A percentile compares a stretch with the other conserved stretches of the same genome.
These are phyloP conservation scores for Ianthella basta DNA, from an alignment of 37 sponge, comb jelly and placozoan species.

Conservation along the genomic window DNA sequence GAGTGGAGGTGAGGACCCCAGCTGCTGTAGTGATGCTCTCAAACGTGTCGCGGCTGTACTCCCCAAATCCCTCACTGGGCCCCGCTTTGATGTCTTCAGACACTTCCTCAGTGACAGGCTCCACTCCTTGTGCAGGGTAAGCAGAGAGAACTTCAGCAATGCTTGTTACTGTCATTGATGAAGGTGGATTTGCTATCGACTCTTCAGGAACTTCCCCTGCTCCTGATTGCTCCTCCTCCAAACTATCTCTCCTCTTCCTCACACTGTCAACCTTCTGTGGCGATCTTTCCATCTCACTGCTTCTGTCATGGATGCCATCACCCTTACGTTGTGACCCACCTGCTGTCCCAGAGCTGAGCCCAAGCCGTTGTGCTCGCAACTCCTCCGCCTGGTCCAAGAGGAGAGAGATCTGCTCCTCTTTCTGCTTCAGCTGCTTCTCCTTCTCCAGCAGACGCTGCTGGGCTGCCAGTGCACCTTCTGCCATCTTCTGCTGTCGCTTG, in stretches of 20 bases:
- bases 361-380: background rate
- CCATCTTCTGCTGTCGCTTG: slow-evolving; percentile 34
- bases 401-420: slow-evolving; percentile 39
- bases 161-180: background rate
- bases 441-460: slow-evolving; percentile 64
- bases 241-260: background rate
- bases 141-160: slow-evolving; percentile 7
- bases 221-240: background rate
- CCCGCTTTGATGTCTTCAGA: background rate
- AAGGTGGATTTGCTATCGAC: too few relatives aligned
- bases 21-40: slow-evolving; percentile 8
- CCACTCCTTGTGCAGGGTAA: background rate
- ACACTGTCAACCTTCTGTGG: background rate
- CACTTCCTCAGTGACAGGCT: background rate
- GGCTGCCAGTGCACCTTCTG: slow-evolving; percentile 51
- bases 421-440: slow-evolving; percentile 48
- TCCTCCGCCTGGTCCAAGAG: slow-evolving; percentile 19
- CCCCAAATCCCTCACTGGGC: background rate
- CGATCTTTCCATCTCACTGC: background rate
- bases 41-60: slow-evolving; percentile 20
- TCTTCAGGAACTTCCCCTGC: too few relatives aligned
- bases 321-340: background rate
- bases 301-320: background rate
- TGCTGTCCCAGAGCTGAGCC: background rate
- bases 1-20: slow-evolving; percentile 26